Percentiles rank a stretch among this genome's conserved stretches.
phyloP scores from a whole-genome alignment of 2,888 invertebrate genomes.

The Incurvaria masculella region DNA sequence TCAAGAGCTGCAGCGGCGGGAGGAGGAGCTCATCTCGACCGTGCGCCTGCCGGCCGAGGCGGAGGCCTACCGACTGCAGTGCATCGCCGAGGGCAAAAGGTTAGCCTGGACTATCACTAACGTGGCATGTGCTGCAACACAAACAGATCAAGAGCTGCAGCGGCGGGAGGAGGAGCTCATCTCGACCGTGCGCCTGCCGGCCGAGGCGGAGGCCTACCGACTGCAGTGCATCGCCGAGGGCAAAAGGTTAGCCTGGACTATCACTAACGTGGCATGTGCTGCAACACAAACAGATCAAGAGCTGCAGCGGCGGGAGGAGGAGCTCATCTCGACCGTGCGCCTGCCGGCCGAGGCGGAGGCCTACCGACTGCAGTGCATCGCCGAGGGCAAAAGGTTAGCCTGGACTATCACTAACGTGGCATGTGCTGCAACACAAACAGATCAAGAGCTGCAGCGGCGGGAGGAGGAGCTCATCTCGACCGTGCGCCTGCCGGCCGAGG shows the following conservation, averaged over 20 bases:
- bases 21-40: slow-evolving; percentile 84
- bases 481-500: slow-evolving; percentile 91
- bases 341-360: slow-evolving; percentile 95
- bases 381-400: slow-evolving; percentile 83
- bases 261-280: too few relatives aligned
- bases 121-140: slow-evolving; percentile 91
- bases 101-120: too few relatives aligned
- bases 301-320: slow-evolving; percentile 88
- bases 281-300: slow-evolving; percentile 93
- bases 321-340: slow-evolving; percentile 83
- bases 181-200: slow-evolving; percentile 86
- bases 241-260: slow-evolving; percentile 70
- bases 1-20: slow-evolving; percentile 91
- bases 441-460: slow-evolving; percentile 91
- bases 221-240: slow-evolving; percentile 90
- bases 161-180: slow-evolving; percentile 91
- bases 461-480: slow-evolving; percentile 88
- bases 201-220: slow-evolving; percentile 92
- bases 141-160: slow-evolving; percentile 92
- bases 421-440: slow-evolving; percentile 93
- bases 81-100: slow-evolving; percentile 91
- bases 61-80: slow-evolving; percentile 87
- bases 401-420: too few relatives aligned
- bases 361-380: slow-evolving; percentile 84
- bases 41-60: slow-evolving; percentile 94